Base-by-base conservation (phyloP, 2,797 vertebrate genomes). In the Avahi laniger region DNA sequence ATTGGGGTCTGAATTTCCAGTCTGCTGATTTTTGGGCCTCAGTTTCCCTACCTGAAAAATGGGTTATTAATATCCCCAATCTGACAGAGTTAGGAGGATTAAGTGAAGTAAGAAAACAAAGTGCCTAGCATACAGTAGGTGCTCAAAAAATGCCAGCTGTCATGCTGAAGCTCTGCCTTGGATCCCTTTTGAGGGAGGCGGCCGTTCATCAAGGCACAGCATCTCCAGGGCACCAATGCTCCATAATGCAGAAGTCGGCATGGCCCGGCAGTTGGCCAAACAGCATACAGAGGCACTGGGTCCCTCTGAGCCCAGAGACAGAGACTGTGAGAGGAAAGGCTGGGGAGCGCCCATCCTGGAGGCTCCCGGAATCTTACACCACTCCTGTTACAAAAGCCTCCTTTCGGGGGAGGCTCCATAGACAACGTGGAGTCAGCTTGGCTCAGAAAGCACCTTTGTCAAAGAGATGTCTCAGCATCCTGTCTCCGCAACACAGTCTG, bases 391-490 rank as follows among this genome's bases (percentile, higher is more conserved):
- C 69, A 59, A 61, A n/a, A 33, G 33, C 75, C 38, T 94, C 69
- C 75, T 79, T 94, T 10, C 0, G 0, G 30, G 69, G 75, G 28
- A 46, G 0, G 84, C 52, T 63, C 63, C 28, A 3, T 78, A 93
- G 85, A 88, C 75, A 2, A 0, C 61, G 0, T 20, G 2, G 46
- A 93, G 73, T 92, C 90, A 24, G 52, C 11, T 0, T 20, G 59
- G 89, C 72, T 92, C 94, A 65, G 95, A 91, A 97, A 97, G 78
- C 50, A 52, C 46, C 75, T 96, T 17, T 54, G 75, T 96, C 87
- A 84, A 82, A 79, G 80, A 96, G 81, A 81, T 38, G 52, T 5
- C 61, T 86, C 93, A 85, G 69, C 26, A 33, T 12, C 18, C 41
- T 65, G 61, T 52, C 87, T 90, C 83, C 15, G 54, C 41, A 28